Evolutionary conservation across 2,888 invertebrate species (phyloP), one percentile per base, ranked within the genome.

Genomic region (Xylota segnis): DNA sequence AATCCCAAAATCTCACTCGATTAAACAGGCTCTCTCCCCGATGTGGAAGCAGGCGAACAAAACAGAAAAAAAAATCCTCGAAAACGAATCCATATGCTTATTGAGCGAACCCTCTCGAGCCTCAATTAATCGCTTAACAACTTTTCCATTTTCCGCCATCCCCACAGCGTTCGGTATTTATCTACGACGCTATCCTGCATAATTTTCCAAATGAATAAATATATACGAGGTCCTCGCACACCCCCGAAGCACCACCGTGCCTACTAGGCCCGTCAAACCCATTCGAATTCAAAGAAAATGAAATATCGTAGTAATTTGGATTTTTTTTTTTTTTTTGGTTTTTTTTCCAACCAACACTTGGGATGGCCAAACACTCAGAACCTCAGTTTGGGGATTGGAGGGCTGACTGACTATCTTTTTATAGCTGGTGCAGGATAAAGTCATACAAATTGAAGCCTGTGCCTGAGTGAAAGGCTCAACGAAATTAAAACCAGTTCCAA

Each of bases 141-240:
- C 84, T 70, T 75, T 83, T 79, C 70, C 83, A 84, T 84, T 84
- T 75, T 71, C 66, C 75, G 63, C 63, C 74, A 52, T 50, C 52
- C 47, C 52, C 45, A 14, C 34, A 47, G 47, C 45, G 23, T 52
- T 74, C 52, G 37, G 32, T 47, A 71, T 83, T 65, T 83, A 83
- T 76, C 82, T 65, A 65, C 75, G 71, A 27, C 52, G 81, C 70
- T 78, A 84, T 81, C 79, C 84, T 81, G 81, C 84, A 84, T 84
- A 84, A 84, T 84, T 84, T 84, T 84, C 84, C 81, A 84, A 81
- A 81, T 81, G 84, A 84, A 81, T 84, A 81, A 84, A 84, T 84
- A 76, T 84, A 76, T 47, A 75, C 81, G 71, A 84, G 81, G 81
- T 75, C 37, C 63, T 5, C 45, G 1, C 52, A 43, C 43, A 29